Evolutionary conservation across 2,888 invertebrate genomes (phyloP).

Genomic region (Clostera curtula): DNA sequence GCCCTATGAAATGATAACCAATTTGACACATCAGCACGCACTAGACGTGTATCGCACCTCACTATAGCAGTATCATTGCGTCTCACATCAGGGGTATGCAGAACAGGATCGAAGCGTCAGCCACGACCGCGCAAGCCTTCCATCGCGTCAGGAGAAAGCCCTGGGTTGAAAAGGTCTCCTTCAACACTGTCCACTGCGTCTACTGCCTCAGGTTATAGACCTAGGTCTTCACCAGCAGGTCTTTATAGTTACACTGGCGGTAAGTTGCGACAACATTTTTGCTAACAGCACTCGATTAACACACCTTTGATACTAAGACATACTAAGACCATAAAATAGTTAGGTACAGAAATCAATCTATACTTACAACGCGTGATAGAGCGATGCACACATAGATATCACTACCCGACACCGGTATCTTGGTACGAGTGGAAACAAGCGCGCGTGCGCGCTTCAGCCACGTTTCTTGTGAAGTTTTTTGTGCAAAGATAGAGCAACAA

Average conservation of each 20-base stretch:
- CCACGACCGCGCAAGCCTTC: constrained; percentile 64
- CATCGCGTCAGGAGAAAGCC: constrained; percentile 39
- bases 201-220: constrained; percentile 72
- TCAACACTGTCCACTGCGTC: constrained; percentile 65
- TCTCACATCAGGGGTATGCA: constrained; percentile 58
- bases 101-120: constrained; percentile 67
- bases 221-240: constrained; percentile 87
- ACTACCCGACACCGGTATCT: no score
- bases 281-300: no score
- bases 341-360: no score
- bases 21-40: constrained; percentile 1
- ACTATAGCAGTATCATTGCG: constrained; percentile 22
- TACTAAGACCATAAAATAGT: no score
- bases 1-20: background rate
- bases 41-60: constrained; percentile 18
- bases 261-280: constrained; percentile 22
- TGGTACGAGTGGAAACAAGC: no score
- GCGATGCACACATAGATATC: no score
- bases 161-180: constrained; percentile 52
- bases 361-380: no score
- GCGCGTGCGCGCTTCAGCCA: no score
- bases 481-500: no score
- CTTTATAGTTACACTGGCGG: constrained; percentile 83
- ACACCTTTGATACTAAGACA: no score
- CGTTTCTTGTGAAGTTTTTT: no score